phyloP scores from a whole-genome alignment of 2,113 vertebrate genomes.

The Todiramphus saurophagus region DNA sequence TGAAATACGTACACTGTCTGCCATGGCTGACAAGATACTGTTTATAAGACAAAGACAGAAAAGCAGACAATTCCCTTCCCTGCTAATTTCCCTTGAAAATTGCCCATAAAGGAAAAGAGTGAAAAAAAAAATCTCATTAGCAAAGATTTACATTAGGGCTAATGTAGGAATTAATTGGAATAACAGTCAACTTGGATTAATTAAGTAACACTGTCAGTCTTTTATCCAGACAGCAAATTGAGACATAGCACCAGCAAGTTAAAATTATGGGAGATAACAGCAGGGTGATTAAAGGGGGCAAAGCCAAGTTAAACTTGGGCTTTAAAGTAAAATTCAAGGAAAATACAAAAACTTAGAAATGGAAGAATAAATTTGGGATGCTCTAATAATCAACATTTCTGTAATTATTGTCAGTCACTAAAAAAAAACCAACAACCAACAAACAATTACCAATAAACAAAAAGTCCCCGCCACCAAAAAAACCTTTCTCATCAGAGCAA shows the following conservation, averaged over 20 bases:
- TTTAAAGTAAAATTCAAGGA: not conserved
- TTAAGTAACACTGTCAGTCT: not conserved
- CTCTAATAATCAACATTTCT: not conserved
- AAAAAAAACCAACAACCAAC: not conserved
- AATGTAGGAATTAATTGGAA: not conserved
- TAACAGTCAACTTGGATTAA: not conserved
- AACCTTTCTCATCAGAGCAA: not conserved
- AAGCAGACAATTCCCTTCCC: not conserved
- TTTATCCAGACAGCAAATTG: not conserved
- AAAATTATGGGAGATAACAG: not conserved
- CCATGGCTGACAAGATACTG: not conserved
- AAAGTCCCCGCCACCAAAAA: not conserved
- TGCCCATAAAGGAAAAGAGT: not conserved
- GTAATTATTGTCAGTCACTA: not conserved
- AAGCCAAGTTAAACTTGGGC: not conserved
- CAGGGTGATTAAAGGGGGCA: not conserved
- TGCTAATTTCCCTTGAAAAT: not conserved
- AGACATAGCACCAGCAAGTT: not conserved
- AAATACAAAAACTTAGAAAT: not conserved
- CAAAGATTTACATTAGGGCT: not conserved
- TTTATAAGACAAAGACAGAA: not conserved
- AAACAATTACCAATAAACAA: not conserved
- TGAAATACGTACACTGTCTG: not conserved
- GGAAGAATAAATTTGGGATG: not conserved
- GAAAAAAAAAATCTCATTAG: not conserved